These are phyloP conservation scores for Tragelaphus strepsiceros DNA, from an alignment of 2,113 vertebrate genomes.

Conservation along the genomic window DNA sequence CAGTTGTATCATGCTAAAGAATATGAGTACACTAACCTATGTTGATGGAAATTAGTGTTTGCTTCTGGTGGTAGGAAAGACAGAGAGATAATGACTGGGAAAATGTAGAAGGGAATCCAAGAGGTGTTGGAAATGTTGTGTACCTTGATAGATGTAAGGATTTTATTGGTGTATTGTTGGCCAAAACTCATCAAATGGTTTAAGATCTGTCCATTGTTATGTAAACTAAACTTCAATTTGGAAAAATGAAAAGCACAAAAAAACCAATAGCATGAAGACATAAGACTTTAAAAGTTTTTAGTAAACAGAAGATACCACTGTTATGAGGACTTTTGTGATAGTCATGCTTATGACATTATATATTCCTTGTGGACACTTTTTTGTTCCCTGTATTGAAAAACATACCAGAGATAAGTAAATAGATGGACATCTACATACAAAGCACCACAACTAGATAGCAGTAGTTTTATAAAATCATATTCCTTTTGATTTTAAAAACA, in stretches of 20 bases:
- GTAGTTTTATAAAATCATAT: neutral
- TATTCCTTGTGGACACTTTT: neutral
- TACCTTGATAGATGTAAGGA: neutral
- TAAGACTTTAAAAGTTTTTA: neutral
- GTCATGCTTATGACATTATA: neutral
- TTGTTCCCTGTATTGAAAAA: neutral
- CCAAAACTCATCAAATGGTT: neutral
- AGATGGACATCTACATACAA: neutral
- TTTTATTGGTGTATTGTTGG: neutral
- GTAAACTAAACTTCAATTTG: neutral
- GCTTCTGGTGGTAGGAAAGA: neutral
- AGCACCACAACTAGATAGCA: neutral
- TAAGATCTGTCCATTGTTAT: neutral
- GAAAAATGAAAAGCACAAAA: neutral
- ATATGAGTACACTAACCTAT: neutral
- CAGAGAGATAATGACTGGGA: neutral
- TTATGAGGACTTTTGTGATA: neutral
- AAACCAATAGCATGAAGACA: neutral
- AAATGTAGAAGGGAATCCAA: neutral
- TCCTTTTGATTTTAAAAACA: neutral
- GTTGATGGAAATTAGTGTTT: neutral
- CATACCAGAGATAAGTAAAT: neutral
- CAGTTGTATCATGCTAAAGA: neutral
- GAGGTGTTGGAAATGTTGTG: neutral
- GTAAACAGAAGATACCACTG: neutral